Evolutionary conservation across 2,888 invertebrate species (phyloP).

Genomic region (Thalpophila matura): DNA sequence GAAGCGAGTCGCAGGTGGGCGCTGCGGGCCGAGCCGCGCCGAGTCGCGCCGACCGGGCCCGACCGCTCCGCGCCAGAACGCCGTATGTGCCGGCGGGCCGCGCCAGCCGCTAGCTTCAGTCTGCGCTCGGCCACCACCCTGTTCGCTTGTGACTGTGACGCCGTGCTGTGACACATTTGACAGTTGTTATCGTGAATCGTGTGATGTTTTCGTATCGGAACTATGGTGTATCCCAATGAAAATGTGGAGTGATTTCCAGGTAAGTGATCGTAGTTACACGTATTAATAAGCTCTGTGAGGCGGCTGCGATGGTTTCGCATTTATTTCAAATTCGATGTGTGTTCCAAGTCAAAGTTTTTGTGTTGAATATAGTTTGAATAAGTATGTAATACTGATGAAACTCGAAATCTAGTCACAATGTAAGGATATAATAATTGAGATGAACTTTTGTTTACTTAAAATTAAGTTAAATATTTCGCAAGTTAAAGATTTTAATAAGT

Average conservation of each 20-base stretch:
- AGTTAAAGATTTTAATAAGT: slow-evolving; percentile 41
- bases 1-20: slow-evolving; percentile 89
- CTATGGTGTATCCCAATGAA: slow-evolving; percentile 91
- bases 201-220: slow-evolving; percentile 90
- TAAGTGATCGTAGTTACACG: slow-evolving; percentile 69
- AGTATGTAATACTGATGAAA: slow-evolving; percentile 50
- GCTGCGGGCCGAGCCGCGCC: slow-evolving; percentile 72
- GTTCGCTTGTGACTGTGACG: slow-evolving; percentile 82
- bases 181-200: slow-evolving; percentile 90
- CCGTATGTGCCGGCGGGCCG: slow-evolving; percentile 66
- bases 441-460: slow-evolving; percentile 34
- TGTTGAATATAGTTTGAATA: slow-evolving; percentile 55
- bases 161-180: slow-evolving; percentile 86
- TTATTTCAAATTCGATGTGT: slow-evolving; percentile 66
- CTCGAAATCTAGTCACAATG: slow-evolving; percentile 62
- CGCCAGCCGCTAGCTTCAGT: slow-evolving; percentile 76
- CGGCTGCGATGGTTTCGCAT: slow-evolving; percentile 50
- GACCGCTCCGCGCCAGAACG: slow-evolving; percentile 67
- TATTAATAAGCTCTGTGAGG: slow-evolving; percentile 23
- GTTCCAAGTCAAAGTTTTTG: slow-evolving; percentile 62
- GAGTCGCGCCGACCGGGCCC: slow-evolving; percentile 63
- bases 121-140: slow-evolving; percentile 86
- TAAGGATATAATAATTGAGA: slow-evolving; percentile 8
- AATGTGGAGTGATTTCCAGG: slow-evolving; percentile 91
- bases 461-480: slow-evolving; percentile 34